Percentiles rank a stretch among this genome's conserved stretches.
phyloP scores from a whole-genome alignment of 1,140 invertebrate species.

The Leucophenga varia region DNA sequence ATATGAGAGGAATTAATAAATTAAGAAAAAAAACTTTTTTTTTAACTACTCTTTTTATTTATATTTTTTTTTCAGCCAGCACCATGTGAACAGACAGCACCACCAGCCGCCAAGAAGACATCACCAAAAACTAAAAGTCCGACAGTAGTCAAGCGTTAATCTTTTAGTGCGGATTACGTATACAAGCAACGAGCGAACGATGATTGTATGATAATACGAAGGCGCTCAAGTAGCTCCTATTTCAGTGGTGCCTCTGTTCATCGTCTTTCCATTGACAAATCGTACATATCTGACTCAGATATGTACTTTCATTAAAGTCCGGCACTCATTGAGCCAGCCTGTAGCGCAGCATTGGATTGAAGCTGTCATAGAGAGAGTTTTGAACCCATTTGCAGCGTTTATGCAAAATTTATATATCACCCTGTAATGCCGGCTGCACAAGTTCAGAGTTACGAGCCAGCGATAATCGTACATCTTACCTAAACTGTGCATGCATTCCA shows the following conservation, averaged over 20 bases:
- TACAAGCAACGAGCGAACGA: no score
- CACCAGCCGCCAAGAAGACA: no score
- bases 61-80: constrained; percentile 6
- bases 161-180: no score
- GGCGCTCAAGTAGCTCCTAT: no score
- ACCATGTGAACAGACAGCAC: no score
- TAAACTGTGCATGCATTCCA: constrained; percentile 74
- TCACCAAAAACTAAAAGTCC: no score
- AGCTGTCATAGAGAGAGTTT: constrained; percentile 75
- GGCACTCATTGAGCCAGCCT: constrained; percentile 60
- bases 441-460: constrained; percentile 59
- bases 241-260: no score
- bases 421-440: constrained; percentile 84
- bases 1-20: constrained; percentile 54
- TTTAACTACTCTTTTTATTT: background rate
- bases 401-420: constrained; percentile 81
- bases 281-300: no score
- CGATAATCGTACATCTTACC: constrained; percentile 68
- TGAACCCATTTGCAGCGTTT: constrained; percentile 77
- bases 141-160: no score
- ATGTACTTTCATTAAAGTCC: no score
- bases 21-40: constrained; percentile 38
- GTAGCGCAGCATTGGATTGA: constrained; percentile 64
- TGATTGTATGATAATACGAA: no score
- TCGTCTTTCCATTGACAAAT: no score